These are phyloP conservation scores for Mirounga angustirostris DNA, from an alignment of 2,113 vertebrate species.

Conservation along the genomic window DNA sequence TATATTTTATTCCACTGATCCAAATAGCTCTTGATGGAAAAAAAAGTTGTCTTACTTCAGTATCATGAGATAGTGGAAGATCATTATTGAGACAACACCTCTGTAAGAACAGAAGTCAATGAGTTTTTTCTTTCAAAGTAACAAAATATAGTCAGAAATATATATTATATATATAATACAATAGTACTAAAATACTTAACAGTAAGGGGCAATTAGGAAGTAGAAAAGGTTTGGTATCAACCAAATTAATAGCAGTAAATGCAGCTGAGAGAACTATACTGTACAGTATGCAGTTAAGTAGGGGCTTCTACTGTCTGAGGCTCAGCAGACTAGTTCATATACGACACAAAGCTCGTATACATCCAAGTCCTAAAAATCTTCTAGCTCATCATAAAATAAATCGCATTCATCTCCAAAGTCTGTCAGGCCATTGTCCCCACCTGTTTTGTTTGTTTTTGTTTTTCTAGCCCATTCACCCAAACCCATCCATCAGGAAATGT, in stretches of 20 bases:
- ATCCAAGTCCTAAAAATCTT: slow-evolving; percentile 97
- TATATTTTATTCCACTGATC: not conserved
- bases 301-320: slow-evolving; percentile 94
- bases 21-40: not conserved
- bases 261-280: not conserved
- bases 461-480: not conserved
- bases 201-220: not conserved
- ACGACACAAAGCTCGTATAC: slow-evolving; percentile 93
- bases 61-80: not conserved
- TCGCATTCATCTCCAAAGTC: slow-evolving; percentile 98
- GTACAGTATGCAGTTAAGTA: not conserved
- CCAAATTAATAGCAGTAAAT: not conserved
- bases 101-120: not conserved
- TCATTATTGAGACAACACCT: not conserved
- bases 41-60: not conserved
- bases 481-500: not conserved
- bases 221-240: not conserved
- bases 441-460: slow-evolving; percentile 71
- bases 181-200: not conserved
- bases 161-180: not conserved
- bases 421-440: slow-evolving; percentile 94
- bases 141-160: not conserved
- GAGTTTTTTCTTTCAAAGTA: not conserved
- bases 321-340: slow-evolving; percentile 91
- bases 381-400: slow-evolving; percentile 97